phyloP scores from a whole-genome alignment of 2,888 invertebrate species.

The Camptogramma bilineatum region DNA sequence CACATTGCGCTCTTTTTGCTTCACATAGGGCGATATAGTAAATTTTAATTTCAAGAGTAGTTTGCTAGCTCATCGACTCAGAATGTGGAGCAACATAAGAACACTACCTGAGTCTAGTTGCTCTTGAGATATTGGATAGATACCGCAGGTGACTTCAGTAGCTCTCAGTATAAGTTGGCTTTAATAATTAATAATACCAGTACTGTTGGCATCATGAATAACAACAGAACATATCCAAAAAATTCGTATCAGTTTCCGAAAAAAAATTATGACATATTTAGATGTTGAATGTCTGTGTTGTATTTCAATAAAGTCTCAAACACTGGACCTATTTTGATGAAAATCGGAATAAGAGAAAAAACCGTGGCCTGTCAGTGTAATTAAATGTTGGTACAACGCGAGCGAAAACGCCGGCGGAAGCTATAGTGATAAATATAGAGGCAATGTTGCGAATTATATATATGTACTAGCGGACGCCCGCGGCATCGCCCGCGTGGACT shows the following conservation, averaged over 20 bases:
- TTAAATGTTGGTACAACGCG: background rate
- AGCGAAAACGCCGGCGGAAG: background rate
- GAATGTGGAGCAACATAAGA: slow-evolving; percentile 23
- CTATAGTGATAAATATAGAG: background rate
- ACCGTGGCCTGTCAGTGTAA: background rate
- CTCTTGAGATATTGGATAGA: slow-evolving; percentile 29
- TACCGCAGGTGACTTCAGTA: slow-evolving; percentile 7
- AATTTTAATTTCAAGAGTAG: background rate
- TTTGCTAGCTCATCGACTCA: background rate
- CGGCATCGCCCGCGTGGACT: no score
- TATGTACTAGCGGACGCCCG: no score
- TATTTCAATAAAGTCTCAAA: background rate
- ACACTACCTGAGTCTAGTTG: slow-evolving; percentile 13
- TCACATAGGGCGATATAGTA: no score
- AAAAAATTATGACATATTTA: no score
- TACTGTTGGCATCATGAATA: background rate
- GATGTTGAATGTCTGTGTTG: background rate
- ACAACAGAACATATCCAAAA: background rate
- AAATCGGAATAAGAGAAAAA: background rate
- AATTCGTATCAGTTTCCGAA: no score
- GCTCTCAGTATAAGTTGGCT: background rate
- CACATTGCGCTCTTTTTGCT: no score
- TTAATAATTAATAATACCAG: background rate
- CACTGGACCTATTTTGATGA: background rate
- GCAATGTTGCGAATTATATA: background rate